phyloP scores from a whole-genome alignment of 2,888 invertebrate genomes.

The Syrphus vitripennis region DNA sequence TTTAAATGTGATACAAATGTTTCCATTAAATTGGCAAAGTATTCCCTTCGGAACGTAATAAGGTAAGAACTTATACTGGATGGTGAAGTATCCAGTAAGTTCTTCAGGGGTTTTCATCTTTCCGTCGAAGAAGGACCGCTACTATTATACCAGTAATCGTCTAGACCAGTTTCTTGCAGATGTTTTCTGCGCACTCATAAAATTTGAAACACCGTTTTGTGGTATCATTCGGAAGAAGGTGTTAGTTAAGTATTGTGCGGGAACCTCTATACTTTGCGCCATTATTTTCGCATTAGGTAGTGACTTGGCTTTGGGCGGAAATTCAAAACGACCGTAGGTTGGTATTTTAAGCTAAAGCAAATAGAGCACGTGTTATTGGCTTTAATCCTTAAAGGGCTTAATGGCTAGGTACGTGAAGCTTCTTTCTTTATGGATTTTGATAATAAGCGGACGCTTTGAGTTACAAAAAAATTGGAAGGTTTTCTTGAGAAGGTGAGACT shows the following conservation, averaged over 20 bases:
- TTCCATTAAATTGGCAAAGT: constrained; percentile 40
- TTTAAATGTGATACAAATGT: constrained; percentile 38
- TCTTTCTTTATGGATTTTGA: neutral
- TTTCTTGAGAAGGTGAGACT: too few relatives aligned
- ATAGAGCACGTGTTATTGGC: constrained; percentile 30
- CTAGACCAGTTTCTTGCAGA: constrained; percentile 27
- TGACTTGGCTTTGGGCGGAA: constrained; percentile 12
- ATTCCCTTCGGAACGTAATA: neutral
- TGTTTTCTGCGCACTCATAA: constrained; percentile 22
- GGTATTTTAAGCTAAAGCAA: constrained; percentile 21
- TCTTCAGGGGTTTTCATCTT: neutral
- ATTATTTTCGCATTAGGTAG: constrained; percentile 50
- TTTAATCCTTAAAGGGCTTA: constrained; percentile 23
- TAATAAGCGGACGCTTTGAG: neutral
- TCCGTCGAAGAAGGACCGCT: neutral
- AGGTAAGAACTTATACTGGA: too few relatives aligned
- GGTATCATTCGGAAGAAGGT: constrained; percentile 39
- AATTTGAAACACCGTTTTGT: constrained; percentile 44
- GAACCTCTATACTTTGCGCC: neutral
- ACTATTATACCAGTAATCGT: constrained; percentile 4
- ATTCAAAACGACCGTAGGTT: neutral
- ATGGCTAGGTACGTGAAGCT: too few relatives aligned
- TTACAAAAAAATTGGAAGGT: neutral
- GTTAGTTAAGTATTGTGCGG: neutral
- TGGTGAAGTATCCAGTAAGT: too few relatives aligned